Base-by-base conservation (phyloP, 2,113 vertebrate species). In the Austrofundulus limnaeus region DNA sequence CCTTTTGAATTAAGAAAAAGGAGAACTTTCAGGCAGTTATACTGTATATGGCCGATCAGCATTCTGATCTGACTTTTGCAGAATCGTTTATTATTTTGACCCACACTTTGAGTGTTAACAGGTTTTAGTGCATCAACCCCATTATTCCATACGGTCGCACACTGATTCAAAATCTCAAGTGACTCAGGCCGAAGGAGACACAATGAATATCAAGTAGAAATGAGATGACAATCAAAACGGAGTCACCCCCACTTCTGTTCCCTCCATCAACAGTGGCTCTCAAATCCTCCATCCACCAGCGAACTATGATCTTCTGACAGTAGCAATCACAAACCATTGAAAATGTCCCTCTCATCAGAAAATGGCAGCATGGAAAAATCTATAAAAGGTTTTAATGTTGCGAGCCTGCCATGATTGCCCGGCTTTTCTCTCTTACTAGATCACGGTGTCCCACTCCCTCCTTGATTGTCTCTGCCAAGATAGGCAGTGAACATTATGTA, bases 331-430 rank as follows among this genome's bases (percentile, higher is more conserved):
- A 72, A 69, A 59, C 71, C 62, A 87, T 88, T 85, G 83, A 87
- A 87, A 89, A 81, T 70, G 71, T 83, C 75, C 72, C 68, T 78
- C 50, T 74, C 66, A 72, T 81, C 86, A 78, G 53, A 80, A 83
- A 90, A 88, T 87, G 79, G 70, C 78, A 72, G 74, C 82, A 83
- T 75, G 82, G 66, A 77, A 70, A 80, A 89, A 91, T 89, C 87
- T 85, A 88, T 89, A 85, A 91, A 90, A 88, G 82, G 82, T 82
- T 90, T 87, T 90, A 91, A 84, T 89, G 84, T 86, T 86, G 82
- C 51, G 76, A 66, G 78, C 61, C 57, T 72, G 76, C 66, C 42
- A 66, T 88, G 88, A 91, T 91, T 91, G 81, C 72, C 43, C 38
- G 68, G 84, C 80, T 89, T 89, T 90, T 90, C 87, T 89, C 73